phyloP scores from a whole-genome alignment of 92 coral and sea anemone genomes.

The Phenganax stokvisi region DNA sequence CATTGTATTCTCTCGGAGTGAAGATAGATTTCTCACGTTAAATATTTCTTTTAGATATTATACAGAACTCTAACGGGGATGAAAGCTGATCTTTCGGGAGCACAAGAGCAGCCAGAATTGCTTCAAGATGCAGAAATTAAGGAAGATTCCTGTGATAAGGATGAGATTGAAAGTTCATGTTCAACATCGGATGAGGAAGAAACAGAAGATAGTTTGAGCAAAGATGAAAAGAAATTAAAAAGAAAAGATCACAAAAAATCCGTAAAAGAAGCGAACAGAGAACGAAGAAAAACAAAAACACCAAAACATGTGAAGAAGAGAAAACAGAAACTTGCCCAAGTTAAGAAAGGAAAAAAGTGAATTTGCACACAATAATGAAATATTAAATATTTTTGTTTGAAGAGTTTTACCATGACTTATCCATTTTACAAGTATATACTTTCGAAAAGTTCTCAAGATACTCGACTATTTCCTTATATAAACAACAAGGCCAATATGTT shows the following conservation, averaged over 20 bases:
- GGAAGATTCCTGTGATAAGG: slow-evolving; percentile 10
- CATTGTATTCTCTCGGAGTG: too few species aligned
- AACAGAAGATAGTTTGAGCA: slow-evolving; percentile 49
- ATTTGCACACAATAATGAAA: background rate
- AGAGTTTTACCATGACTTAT: background rate
- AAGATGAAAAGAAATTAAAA: slow-evolving; percentile 45
- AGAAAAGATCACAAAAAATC: slow-evolving; percentile 74
- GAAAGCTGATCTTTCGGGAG: slow-evolving; percentile 85
- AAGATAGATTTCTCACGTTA: too few species aligned
- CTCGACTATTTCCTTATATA: too few species aligned
- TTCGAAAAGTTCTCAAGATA: too few species aligned
- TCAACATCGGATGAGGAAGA: slow-evolving; percentile 53
- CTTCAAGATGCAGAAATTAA: slow-evolving; percentile 2
- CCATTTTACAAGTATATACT: background rate
- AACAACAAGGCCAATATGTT: too few species aligned
- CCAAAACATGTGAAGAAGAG: slow-evolving; percentile 96
- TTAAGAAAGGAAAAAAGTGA: slow-evolving; percentile 77
- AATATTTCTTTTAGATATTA: slow-evolving; percentile 38
- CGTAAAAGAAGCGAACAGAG: slow-evolving; percentile 90
- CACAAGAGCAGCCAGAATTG: slow-evolving; percentile 39
- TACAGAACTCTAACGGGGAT: slow-evolving; percentile 84
- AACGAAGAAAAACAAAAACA: slow-evolving; percentile 70
- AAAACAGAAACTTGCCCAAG: slow-evolving; percentile 78
- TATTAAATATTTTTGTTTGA: background rate
- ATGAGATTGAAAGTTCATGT: slow-evolving; percentile 37